These are phyloP conservation scores for Pseudolycoriella hygida DNA, from an alignment of 2,888 invertebrate species.

Conservation along the genomic window DNA sequence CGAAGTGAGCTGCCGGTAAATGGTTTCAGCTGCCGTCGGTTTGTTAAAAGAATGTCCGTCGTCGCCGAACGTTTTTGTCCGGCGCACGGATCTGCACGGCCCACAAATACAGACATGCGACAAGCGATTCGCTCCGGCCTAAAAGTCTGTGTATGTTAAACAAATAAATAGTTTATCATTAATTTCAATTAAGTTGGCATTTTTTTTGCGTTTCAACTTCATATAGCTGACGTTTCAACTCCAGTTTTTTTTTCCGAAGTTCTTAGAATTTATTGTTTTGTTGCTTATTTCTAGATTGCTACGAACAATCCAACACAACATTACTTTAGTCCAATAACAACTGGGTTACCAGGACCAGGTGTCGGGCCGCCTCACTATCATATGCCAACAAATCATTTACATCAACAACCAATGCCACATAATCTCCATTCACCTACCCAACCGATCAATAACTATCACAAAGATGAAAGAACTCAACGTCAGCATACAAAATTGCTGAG, in stretches of 20 bases:
- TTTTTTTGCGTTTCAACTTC: too few relatives aligned
- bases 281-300: not conserved
- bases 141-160: too few relatives aligned
- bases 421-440: constrained; percentile 43
- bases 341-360: constrained; percentile 35
- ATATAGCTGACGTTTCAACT: not conserved
- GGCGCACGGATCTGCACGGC: too few relatives aligned
- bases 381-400: constrained; percentile 24
- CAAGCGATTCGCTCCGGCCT: too few relatives aligned
- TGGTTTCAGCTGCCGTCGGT: too few relatives aligned
- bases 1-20: too few relatives aligned
- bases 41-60: too few relatives aligned
- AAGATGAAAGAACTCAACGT: constrained; percentile 62
- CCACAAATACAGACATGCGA: too few relatives aligned
- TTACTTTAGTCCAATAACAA: constrained; percentile 41
- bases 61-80: too few relatives aligned
- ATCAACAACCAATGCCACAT: constrained; percentile 27
- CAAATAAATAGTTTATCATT: too few relatives aligned
- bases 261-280: too few relatives aligned
- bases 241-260: not conserved
- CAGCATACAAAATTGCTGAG: constrained; percentile 60
- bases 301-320: constrained; percentile 31
- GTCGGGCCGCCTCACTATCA: constrained; percentile 27
- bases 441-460: constrained; percentile 42
- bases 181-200: too few relatives aligned